These are phyloP conservation scores for Enteromius argenteus DNA, from an alignment of 2,797 vertebrate species.

Conservation along the genomic window DNA sequence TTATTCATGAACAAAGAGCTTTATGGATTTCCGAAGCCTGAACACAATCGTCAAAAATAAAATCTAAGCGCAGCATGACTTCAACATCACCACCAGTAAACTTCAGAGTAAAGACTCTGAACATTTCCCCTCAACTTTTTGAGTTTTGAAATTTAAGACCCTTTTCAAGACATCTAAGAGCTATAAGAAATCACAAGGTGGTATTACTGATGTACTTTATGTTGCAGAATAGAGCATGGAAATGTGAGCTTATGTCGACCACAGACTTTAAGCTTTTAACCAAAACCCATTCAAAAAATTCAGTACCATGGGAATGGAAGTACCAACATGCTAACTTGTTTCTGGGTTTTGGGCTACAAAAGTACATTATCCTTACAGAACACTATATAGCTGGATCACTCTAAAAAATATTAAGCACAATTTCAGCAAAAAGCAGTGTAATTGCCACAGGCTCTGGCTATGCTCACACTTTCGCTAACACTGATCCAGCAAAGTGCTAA, in stretches of 20 bases:
- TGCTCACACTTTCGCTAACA: constrained; percentile 21
- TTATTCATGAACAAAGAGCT: background rate
- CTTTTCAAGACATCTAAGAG: background rate
- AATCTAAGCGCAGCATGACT: background rate
- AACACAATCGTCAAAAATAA: background rate
- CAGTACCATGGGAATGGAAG: background rate
- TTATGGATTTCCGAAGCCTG: background rate
- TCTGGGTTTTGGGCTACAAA: background rate
- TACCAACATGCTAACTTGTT: background rate
- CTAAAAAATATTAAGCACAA: background rate
- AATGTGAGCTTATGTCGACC: background rate
- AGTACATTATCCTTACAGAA: background rate
- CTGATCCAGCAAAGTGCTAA: constrained; percentile 7
- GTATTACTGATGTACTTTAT: background rate
- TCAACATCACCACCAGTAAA: background rate
- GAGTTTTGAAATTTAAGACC: background rate
- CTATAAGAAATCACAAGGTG: background rate
- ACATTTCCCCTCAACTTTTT: background rate
- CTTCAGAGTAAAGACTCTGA: background rate
- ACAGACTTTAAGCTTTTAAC: background rate
- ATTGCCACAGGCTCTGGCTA: constrained; percentile 26
- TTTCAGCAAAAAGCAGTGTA: background rate
- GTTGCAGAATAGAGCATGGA: background rate
- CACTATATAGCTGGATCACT: background rate
- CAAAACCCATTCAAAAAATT: background rate